phyloP scores from a whole-genome alignment of 2,888 invertebrate genomes.

The Strigamia transsilvanica region DNA sequence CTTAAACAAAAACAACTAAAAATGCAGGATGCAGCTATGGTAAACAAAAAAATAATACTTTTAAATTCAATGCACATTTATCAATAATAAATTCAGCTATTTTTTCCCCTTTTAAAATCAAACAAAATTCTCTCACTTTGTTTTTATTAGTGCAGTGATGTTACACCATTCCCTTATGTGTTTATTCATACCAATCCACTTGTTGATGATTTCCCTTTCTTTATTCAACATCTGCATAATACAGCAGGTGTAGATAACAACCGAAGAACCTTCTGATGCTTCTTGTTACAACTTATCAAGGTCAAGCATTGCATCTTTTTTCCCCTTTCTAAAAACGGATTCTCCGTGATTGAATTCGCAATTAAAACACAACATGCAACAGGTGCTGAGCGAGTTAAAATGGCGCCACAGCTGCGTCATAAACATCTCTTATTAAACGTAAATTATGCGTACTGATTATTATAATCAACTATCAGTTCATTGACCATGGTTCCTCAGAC shows the following conservation, averaged over 20 bases:
- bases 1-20: too few species aligned
- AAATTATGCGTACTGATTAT: slow-evolving; percentile 43
- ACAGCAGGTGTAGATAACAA: slow-evolving; percentile 15
- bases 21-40: too few species aligned
- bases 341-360: slow-evolving; percentile 36
- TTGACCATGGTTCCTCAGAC: slow-evolving; percentile 35
- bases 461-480: slow-evolving; percentile 47
- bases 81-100: too few species aligned
- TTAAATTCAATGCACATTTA: too few species aligned
- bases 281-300: not conserved
- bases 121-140: too few species aligned
- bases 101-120: too few species aligned
- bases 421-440: slow-evolving; percentile 38
- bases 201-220: not conserved
- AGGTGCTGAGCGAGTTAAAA: slow-evolving; percentile 43
- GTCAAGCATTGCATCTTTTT: not conserved
- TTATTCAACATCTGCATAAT: not conserved
- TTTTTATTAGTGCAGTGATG: not conserved
- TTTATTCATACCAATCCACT: not conserved
- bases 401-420: slow-evolving; percentile 45
- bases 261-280: not conserved
- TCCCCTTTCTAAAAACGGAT: not conserved
- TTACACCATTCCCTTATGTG: not conserved
- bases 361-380: slow-evolving; percentile 24
- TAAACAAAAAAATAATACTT: too few species aligned